Evolutionary conservation across 2,888 invertebrate species (phyloP).

Genomic region (Congeria kusceri): DNA sequence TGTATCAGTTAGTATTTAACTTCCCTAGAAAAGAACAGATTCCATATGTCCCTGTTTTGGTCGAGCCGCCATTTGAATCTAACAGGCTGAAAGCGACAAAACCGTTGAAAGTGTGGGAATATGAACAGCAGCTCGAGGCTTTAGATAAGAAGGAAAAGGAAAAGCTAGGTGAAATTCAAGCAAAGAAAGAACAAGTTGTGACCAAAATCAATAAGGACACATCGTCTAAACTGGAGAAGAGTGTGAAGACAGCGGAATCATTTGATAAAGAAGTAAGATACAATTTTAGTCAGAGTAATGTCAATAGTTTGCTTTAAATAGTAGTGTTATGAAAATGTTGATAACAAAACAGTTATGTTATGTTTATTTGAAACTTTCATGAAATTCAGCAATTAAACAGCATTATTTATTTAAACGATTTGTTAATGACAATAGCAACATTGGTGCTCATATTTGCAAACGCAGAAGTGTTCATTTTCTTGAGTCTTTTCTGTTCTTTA

Average conservation of each 20-base stretch:
- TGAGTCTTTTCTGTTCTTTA: no score
- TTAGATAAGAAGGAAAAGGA: constrained; percentile 72
- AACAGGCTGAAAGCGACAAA: constrained; percentile 70
- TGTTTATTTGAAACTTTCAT: background rate
- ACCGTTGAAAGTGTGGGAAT: constrained; percentile 75
- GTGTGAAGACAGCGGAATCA: constrained; percentile 54
- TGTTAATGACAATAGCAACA: background rate
- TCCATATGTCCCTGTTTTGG: constrained; percentile 56
- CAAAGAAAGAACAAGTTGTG: constrained; percentile 59
- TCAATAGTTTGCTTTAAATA: no score
- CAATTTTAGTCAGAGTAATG: no score
- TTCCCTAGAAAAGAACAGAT: constrained; percentile 59
- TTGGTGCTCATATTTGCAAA: no score
- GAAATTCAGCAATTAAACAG: background rate
- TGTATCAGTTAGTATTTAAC: constrained; percentile 79
- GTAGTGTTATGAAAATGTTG: no score
- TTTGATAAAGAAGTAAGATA: constrained; percentile 73
- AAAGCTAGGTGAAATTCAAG: constrained; percentile 51
- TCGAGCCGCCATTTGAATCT: constrained; percentile 72
- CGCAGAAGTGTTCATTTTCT: no score
- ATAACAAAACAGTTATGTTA: background rate
- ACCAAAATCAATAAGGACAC: constrained; percentile 49
- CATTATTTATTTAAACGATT: background rate
- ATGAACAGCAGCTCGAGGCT: constrained; percentile 73
- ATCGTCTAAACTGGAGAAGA: constrained; percentile 42